These are phyloP conservation scores for Hippoglossus stenolepis DNA, from an alignment of 2,113 vertebrate genomes.

Conservation along the genomic window DNA sequence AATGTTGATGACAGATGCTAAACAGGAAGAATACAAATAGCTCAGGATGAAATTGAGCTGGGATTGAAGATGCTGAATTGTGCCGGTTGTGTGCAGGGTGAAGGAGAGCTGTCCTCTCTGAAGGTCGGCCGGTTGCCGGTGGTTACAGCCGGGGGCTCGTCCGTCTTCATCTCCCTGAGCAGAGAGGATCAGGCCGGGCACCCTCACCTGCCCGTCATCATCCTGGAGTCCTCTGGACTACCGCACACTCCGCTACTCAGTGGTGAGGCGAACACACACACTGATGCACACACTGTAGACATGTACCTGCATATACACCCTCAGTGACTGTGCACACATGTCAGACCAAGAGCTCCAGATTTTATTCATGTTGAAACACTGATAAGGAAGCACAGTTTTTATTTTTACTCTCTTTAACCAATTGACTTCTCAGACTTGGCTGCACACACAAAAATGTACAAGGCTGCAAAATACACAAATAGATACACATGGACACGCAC, in stretches of 20 bases:
- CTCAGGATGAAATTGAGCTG: too few relatives aligned
- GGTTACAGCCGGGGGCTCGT: constrained; percentile 76
- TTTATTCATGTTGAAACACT: background rate
- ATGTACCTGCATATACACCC: background rate
- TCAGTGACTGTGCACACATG: too few relatives aligned
- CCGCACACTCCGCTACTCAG: constrained; percentile 85
- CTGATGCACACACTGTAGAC: background rate
- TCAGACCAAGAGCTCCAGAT: too few relatives aligned
- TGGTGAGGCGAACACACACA: constrained; percentile 79
- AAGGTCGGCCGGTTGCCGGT: constrained; percentile 80
- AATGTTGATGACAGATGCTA: too few relatives aligned
- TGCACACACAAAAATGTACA: background rate
- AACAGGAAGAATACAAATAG: too few relatives aligned
- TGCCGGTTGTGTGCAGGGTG: constrained; percentile 76
- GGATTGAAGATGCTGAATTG: too few relatives aligned
- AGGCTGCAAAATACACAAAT: background rate
- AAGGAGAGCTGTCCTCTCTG: constrained; percentile 85
- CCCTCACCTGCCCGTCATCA: constrained; percentile 89
- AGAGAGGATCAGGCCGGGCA: constrained; percentile 87
- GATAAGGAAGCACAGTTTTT: background rate
- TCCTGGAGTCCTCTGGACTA: constrained; percentile 89
- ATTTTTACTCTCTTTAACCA: background rate
- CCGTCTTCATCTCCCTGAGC: constrained; percentile 87
- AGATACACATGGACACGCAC: background rate
- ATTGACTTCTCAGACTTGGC: background rate